These are phyloP conservation scores for Pangasius krempfi DNA, from an alignment of 2,797 vertebrate genomes.

Conservation along the genomic window DNA sequence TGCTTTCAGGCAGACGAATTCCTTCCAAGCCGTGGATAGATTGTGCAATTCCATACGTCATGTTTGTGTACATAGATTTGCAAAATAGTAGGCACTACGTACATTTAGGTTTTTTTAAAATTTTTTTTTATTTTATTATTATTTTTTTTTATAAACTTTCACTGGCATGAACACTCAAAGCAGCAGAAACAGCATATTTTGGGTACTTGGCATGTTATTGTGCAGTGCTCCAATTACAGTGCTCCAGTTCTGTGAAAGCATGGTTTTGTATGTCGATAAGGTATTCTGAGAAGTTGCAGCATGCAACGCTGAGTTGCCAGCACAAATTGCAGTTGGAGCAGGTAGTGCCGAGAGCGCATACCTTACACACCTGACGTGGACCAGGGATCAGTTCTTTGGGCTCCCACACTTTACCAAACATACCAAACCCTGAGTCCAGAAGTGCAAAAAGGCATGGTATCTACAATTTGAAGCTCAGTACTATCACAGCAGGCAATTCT, in stretches of 20 bases:
- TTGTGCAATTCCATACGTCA: neutral
- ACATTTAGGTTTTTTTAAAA: neutral
- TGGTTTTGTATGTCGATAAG: neutral
- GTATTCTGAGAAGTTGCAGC: neutral
- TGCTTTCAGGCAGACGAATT: neutral
- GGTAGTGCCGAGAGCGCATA: neutral
- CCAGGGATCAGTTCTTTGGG: neutral
- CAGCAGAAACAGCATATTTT: neutral
- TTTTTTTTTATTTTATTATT: neutral
- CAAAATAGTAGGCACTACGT: neutral
- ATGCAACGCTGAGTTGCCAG: no score
- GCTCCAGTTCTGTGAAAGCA: neutral
- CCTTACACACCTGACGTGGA: neutral
- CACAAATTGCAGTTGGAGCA: neutral
- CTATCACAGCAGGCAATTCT: neutral
- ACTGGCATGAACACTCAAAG: neutral
- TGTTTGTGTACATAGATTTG: neutral
- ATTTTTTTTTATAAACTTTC: neutral
- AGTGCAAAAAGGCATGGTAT: neutral
- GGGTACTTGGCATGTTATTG: neutral
- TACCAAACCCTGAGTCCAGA: neutral
- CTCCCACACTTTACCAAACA: neutral
- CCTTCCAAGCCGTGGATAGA: neutral
- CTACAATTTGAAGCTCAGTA: neutral
- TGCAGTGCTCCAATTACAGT: neutral